These are phyloP conservation scores for Achlya flavicornis DNA, from an alignment of 2,888 invertebrate species.

Conservation along the genomic window DNA sequence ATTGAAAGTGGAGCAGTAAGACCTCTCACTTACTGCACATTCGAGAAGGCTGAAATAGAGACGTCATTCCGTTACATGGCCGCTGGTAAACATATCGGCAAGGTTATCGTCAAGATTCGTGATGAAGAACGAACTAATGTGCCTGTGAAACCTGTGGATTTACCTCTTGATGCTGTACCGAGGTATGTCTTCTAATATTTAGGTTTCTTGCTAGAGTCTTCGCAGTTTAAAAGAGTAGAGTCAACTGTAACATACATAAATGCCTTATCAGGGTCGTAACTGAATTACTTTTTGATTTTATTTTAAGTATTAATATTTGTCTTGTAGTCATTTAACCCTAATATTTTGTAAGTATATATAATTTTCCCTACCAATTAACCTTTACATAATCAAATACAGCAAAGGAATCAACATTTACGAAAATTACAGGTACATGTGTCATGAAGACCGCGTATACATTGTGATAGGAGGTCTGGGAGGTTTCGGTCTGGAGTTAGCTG, in stretches of 20 bases:
- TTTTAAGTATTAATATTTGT: too few relatives aligned
- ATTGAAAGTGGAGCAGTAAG: constrained; percentile 86
- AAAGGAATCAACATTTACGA: not conserved
- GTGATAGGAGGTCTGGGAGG: constrained; percentile 94
- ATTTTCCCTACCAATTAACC: too few relatives aligned
- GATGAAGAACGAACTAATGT: constrained; percentile 70
- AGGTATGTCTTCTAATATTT: constrained; percentile 49
- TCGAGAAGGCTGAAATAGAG: constrained; percentile 84
- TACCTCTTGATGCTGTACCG: constrained; percentile 66
- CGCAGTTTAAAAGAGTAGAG: too few relatives aligned
- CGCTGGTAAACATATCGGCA: constrained; percentile 89
- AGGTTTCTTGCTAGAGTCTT: too few relatives aligned
- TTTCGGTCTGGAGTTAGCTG: constrained; percentile 94
- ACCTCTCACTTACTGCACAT: constrained; percentile 85
- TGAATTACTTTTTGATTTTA: too few relatives aligned
- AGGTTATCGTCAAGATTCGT: constrained; percentile 84
- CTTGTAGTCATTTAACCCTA: too few relatives aligned
- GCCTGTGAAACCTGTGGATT: constrained; percentile 48
- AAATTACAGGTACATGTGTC: constrained; percentile 76
- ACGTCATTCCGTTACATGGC: constrained; percentile 85
- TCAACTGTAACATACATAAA: too few relatives aligned
- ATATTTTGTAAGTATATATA: too few relatives aligned
- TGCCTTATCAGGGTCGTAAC: too few relatives aligned
- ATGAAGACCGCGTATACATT: constrained; percentile 79
- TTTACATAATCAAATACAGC: too few relatives aligned